Base-by-base conservation (phyloP, 2,113 vertebrate genomes). In the Engraulis encrasicolus region DNA sequence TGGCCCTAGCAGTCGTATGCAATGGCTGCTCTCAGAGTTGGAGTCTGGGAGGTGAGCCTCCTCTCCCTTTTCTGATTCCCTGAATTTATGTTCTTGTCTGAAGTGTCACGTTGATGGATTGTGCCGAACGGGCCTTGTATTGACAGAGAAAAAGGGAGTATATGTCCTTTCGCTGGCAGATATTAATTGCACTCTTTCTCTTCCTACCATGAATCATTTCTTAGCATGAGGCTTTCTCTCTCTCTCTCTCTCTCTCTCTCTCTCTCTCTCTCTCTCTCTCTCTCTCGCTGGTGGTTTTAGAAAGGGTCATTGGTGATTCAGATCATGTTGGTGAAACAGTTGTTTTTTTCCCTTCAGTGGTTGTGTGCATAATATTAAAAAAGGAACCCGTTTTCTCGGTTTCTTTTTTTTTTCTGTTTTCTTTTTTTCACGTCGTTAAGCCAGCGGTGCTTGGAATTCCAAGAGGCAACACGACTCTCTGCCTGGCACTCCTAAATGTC, bases 201-300 rank as follows among this genome's bases (percentile, higher is more conserved):
- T 86, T 66, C 78, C 79, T 74, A 86, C 85, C 84, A 90, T 90
- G 83, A 90, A 87, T 89, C 79, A 87, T 90, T 87, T 82, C 83
- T 82, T 61, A 38, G 6, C 50, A 9, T 23, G 52, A 54, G 37
- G 34, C 6, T 61, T 36, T 50, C 9, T n/a, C n/a, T n/a, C n/a
- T n/a, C n/a, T n/a, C n/a, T n/a, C n/a, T n/a, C n/a, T n/a, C n/a
- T n/a, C n/a, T n/a, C n/a, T n/a, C n/a, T n/a, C n/a, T n/a, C n/a
- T n/a, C n/a, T n/a, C n/a, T n/a, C n/a, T n/a, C n/a, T n/a, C n/a
- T n/a, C n/a, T n/a, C n/a, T n/a, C n/a, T n/a, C n/a, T n/a, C n/a
- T n/a, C n/a, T n/a, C n/a, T n/a, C n/a, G n/a, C n/a, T 36, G 58
- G 66, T 74, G 27, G 66, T 74, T 74, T 74, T 27, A 34, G 61